Evolutionary conservation across 2,888 invertebrate genomes (phyloP).

Genomic region (Heterodera filipjevi): DNA sequence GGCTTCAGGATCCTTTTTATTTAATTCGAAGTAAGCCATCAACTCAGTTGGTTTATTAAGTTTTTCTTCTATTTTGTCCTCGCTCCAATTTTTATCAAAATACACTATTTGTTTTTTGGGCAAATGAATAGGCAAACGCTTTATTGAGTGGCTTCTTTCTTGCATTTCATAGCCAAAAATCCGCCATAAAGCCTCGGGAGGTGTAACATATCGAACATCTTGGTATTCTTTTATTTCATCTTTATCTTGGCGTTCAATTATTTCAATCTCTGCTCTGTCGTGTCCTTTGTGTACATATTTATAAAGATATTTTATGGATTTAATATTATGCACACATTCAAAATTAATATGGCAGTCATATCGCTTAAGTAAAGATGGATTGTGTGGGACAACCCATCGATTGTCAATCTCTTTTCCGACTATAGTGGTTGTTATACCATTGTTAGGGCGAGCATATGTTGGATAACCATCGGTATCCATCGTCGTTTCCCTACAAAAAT

Average conservation of each 20-base stretch:
- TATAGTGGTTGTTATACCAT: slow-evolving; percentile 21
- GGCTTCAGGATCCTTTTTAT: slow-evolving; percentile 32
- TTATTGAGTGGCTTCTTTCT: slow-evolving; percentile 35
- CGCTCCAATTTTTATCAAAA: slow-evolving; percentile 23
- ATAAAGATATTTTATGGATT: slow-evolving; percentile 59
- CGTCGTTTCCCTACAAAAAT: slow-evolving; percentile 31
- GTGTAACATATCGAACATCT: slow-evolving; percentile 53
- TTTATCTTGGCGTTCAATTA: slow-evolving; percentile 51
- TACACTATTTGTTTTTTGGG: slow-evolving; percentile 34
- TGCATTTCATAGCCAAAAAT: slow-evolving; percentile 49
- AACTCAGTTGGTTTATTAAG: slow-evolving; percentile 29
- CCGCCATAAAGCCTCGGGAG: slow-evolving; percentile 62
- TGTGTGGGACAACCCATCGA: slow-evolving; percentile 35
- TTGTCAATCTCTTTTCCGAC: background rate
- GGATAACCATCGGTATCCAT: slow-evolving; percentile 36
- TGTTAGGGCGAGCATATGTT: slow-evolving; percentile 30
- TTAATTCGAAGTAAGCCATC: slow-evolving; percentile 38
- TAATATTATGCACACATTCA: slow-evolving; percentile 55
- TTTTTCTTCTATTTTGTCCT: slow-evolving; percentile 22
- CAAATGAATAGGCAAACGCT: slow-evolving; percentile 40
- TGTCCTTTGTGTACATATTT: slow-evolving; percentile 64
- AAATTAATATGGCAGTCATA: slow-evolving; percentile 67
- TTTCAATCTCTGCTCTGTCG: slow-evolving; percentile 43
- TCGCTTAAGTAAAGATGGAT: slow-evolving; percentile 54
- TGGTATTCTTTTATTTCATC: slow-evolving; percentile 17